Percentiles rank a stretch among this genome's conserved stretches.
These are phyloP conservation scores for Thripadectes ignobilis DNA, from an alignment of 2,797 vertebrate genomes.

Conservation along the genomic window DNA sequence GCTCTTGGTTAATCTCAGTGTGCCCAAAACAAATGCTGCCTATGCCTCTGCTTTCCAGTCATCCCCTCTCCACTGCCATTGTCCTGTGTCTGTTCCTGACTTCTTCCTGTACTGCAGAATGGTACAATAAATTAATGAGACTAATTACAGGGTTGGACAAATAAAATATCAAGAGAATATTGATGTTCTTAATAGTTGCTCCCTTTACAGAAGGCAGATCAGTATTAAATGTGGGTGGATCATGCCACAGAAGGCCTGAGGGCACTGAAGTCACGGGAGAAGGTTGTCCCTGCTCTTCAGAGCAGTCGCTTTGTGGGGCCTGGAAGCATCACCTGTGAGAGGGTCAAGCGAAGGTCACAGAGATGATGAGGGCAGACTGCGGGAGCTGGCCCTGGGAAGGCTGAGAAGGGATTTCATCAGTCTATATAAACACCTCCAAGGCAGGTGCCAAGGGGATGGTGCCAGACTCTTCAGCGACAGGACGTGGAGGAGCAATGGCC, in stretches of 20 bases:
- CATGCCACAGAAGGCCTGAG: not conserved
- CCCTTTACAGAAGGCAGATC: not conserved
- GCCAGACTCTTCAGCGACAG: not conserved
- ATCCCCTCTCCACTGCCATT: not conserved
- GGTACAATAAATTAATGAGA: not conserved
- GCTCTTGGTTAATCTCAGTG: not conserved
- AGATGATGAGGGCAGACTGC: not conserved
- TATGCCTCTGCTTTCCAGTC: fast-evolving
- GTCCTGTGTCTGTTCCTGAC: not conserved
- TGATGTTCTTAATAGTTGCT: not conserved
- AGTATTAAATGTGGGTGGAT: not conserved
- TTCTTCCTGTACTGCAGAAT: not conserved
- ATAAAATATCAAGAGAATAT: not conserved
- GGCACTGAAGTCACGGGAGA: not conserved
- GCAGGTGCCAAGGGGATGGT: not conserved
- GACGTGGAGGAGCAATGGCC: too few relatives aligned
- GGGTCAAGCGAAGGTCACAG: not conserved
- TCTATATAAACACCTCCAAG: fast-evolving
- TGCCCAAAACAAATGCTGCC: not conserved
- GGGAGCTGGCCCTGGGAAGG: fast-evolving
- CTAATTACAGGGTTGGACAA: not conserved
- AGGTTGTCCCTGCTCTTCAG: not conserved
- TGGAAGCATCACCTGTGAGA: not conserved
- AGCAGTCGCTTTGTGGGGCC: not conserved
- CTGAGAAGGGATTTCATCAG: not conserved